Conservation (phyloP, 2,888 invertebrate species). For the Sesia apiformis region DNA sequence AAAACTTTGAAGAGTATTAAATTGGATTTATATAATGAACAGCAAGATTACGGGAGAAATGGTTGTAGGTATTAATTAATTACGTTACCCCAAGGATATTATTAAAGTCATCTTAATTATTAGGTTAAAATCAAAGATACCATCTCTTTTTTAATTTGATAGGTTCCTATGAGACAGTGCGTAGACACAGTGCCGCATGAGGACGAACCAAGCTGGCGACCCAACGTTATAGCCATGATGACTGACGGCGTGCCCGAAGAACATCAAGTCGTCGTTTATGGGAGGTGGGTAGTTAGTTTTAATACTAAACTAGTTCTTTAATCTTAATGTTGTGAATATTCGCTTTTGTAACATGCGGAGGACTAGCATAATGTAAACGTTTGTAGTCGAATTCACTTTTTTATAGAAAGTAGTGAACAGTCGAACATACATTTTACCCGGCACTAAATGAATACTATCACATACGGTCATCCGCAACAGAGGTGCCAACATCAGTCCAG, state of each 20-base stretch:
- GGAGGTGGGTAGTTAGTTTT: constrained; percentile 28
- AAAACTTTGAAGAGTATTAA: too few species aligned
- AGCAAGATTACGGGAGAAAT: neutral
- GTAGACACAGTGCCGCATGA: constrained; percentile 34
- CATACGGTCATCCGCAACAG: too few species aligned
- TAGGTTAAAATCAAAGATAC: neutral
- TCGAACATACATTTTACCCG: too few species aligned
- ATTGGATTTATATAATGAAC: too few species aligned
- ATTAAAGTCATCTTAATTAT: too few species aligned
- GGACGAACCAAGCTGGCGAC: constrained; percentile 41
- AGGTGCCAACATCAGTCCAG: too few species aligned
- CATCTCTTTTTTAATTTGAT: constrained; percentile 5
- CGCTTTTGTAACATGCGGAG: too few species aligned
- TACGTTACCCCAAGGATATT: neutral
- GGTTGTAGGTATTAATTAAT: neutral
- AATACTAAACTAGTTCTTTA: too few species aligned
- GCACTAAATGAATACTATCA: too few species aligned
- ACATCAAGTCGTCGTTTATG: constrained; percentile 55
- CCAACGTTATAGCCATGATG: constrained; percentile 58
- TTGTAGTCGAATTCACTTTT: neutral
- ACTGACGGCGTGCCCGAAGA: constrained; percentile 66
- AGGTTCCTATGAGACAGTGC: constrained; percentile 41
- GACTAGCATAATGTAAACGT: neutral
- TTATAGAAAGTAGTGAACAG: too few species aligned
- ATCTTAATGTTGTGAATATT: too few species aligned